These are phyloP conservation scores for Galerucella nymphaeae DNA, from an alignment of 2,888 invertebrate species.

Conservation along the genomic window DNA sequence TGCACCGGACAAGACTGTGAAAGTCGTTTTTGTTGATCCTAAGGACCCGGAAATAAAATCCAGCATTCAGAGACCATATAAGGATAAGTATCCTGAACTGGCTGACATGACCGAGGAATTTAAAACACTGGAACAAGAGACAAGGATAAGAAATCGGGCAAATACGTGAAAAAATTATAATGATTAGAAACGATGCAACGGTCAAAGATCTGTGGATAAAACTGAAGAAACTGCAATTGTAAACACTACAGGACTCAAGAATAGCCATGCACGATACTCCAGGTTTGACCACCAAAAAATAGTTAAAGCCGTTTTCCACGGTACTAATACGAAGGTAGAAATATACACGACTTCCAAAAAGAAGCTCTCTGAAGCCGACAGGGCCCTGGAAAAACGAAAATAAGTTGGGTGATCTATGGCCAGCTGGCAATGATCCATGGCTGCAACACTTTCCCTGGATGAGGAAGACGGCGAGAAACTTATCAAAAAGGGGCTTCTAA, in stretches of 20 bases:
- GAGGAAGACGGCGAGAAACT: neutral
- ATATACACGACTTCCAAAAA: neutral
- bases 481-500: neutral
- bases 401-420: conserved; percentile 2
- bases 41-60: conserved; percentile 25
- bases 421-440: neutral
- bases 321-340: conserved; percentile 1
- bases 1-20: conserved; percentile 8
- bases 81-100: conserved; percentile 34
- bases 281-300: neutral
- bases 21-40: conserved; percentile 30
- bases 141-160: conserved; percentile 9
- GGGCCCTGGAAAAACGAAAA: neutral
- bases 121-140: conserved; percentile 25
- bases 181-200: conserved; percentile 13
- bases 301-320: conserved; percentile 12
- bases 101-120: conserved; percentile 6
- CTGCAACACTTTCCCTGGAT: neutral
- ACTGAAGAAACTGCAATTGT: neutral
- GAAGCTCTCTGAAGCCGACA: neutral
- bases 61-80: conserved; percentile 31
- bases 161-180: conserved; percentile 11
- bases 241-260: neutral
- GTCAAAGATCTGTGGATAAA: conserved; percentile 2
- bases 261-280: conserved; percentile 13